Base-by-base conservation (phyloP, 1,140 invertebrate genomes). In the Zeugodacus cucurbitae region DNA sequence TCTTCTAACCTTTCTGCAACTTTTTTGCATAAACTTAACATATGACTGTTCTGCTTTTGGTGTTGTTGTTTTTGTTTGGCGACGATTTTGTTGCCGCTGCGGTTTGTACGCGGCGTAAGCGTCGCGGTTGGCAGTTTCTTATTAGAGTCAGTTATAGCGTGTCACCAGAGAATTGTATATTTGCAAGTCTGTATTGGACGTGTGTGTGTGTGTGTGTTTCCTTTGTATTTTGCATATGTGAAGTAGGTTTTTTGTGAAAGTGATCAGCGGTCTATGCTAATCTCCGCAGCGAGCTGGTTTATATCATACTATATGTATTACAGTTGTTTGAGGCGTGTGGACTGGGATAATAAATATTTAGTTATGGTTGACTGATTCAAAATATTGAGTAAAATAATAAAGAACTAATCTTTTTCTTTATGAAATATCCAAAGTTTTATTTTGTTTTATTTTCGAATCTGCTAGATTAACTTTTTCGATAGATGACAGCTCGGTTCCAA, bases 171-270 rank as follows among this genome's bases (percentile, higher is more conserved):
- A 2, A 34, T 32, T 67, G 29, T 67, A 29, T 1, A 20, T 74
- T 7, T 74, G 32, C 34, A 22, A 20, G 22, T 37, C 11, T 54
- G 22, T n/a, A 37, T n/a, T n/a, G n/a, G n/a, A n/a, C n/a, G n/a
- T 41, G 67, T 34, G 3, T 67, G 22, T 74, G 34, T 37, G 34
- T 26, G 41, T 82, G 11, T 54, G 37, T 22, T 48, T 10, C 7
- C 2, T 82, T 8, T 82, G 74, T 26, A 17, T 14, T 32, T 70
- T 70, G 44, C 2, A 82, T 74, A 74, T 44, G 5, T 41, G 34
- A 82, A 82, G 41, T 48, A 54, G 41, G 74, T 82, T 82, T 82
- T 82, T 82, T 82, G 37, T 82, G 74, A 82, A 82, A 82, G 74
- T 82, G 74, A 82, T 48, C 37, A 29, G 7, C 14, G 17, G 37